These are phyloP conservation scores for Epinotia brunnichana DNA, from an alignment of 2,888 invertebrate genomes.

Conservation along the genomic window DNA sequence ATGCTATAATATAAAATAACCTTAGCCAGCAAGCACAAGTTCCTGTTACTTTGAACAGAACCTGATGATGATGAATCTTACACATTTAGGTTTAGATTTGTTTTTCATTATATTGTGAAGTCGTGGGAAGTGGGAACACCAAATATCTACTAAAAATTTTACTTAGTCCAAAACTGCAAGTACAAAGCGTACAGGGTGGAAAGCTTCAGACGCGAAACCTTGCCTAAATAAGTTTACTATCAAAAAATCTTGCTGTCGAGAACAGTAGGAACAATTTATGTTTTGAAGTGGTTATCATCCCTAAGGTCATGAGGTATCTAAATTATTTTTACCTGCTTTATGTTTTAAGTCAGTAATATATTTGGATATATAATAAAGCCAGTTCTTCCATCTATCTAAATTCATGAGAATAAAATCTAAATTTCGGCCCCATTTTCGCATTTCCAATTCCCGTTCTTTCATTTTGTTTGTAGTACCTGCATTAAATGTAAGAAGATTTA, in stretches of 20 bases:
- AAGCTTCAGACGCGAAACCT: too few species aligned
- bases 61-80: too few species aligned
- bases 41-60: background rate
- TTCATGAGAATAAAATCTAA: conserved; percentile 61
- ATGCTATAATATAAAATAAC: background rate
- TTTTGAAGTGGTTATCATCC: background rate
- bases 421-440: conserved; percentile 64
- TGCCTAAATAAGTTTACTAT: too few species aligned
- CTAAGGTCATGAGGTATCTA: background rate
- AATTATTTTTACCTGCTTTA: conserved; percentile 52
- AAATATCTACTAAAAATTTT: too few species aligned
- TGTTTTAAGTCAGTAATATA: conserved; percentile 53
- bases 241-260: background rate
- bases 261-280: background rate
- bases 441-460: conserved; percentile 50
- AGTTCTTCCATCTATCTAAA: conserved; percentile 67
- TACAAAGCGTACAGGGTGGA: too few species aligned
- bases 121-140: too few species aligned
- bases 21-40: background rate
- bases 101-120: too few species aligned
- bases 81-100: too few species aligned
- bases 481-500: conserved; percentile 15
- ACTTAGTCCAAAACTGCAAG: too few species aligned
- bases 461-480: conserved; percentile 50
- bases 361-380: conserved; percentile 61